These are phyloP conservation scores for Sitobion miscanthi DNA, from an alignment of 1,140 invertebrate species.

Conservation along the genomic window DNA sequence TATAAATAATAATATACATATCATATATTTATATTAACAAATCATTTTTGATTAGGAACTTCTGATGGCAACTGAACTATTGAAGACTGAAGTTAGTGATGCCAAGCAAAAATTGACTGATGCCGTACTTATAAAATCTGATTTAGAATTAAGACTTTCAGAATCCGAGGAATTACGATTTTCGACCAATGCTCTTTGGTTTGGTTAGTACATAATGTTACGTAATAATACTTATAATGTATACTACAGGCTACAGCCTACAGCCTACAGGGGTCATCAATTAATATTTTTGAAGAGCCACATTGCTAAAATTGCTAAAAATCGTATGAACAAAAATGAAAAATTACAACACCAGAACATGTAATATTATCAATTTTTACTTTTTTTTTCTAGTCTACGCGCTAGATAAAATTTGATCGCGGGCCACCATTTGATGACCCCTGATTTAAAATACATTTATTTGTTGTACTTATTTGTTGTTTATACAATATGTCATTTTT, in stretches of 20 bases:
- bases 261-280: too few species aligned
- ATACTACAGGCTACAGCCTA: too few species aligned
- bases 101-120: conserved; percentile 33
- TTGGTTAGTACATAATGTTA: conserved; percentile 37
- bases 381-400: too few species aligned
- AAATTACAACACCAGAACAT: too few species aligned
- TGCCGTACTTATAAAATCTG: conserved; percentile 24
- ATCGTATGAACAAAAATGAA: too few species aligned
- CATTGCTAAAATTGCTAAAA: too few species aligned
- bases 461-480: not conserved
- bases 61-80: not conserved
- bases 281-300: too few species aligned
- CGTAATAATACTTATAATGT: not conserved
- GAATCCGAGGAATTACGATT: conserved; percentile 58
- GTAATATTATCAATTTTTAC: too few species aligned
- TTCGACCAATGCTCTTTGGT: conserved; percentile 57
- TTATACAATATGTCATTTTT: conserved; percentile 59
- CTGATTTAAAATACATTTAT: not conserved
- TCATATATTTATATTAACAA: not conserved
- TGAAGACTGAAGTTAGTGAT: conserved; percentile 26
- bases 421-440: too few species aligned
- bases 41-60: conserved; percentile 24
- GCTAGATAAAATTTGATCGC: too few species aligned
- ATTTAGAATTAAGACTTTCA: conserved; percentile 45
- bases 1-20: conserved; percentile 58